Evolutionary conservation across 1,140 invertebrate genomes (phyloP), one percentile per base, ranked within the genome.

Genomic region (Brachionus angularis): DNA sequence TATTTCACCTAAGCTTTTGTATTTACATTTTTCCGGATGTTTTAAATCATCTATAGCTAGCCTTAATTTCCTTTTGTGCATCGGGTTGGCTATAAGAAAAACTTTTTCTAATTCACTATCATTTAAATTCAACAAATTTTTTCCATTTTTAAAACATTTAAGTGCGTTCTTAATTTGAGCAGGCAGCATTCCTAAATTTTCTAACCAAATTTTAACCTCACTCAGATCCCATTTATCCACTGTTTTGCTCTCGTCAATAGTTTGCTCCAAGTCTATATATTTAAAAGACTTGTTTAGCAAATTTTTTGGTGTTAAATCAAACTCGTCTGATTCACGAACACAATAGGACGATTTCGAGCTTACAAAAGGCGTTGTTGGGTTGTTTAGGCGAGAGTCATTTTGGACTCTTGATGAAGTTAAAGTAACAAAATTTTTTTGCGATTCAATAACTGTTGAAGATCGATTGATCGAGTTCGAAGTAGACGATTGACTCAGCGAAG

Each of bases 1-100:
- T 47, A 67, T 67, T 7, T 67, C 42, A 25, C 62, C 42, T 7
- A 67, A 29, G 5, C 8, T 67, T 14, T 39, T 5, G 25, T 67
- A 49, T 49, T 67, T 67, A 36, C 62, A 67, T n/a, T 67, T 67
- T 12, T 67, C 62, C 14, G 62, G 62, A 36, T 67, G 23, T 31
- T 29, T 67, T 12, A 67, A 27, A 8, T 67, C 62, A 14, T 67
- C 47, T 23, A 67, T 12, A 25, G 62, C 62, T 25, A 67, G 36
- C 23, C 29, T 46, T 27, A 67, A 23, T 33, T 67, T 67, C 21
- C 62, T 5, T 34, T 67, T 67, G 21, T 67, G 62, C 21, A 67
- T 46, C n/a, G 23, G 33, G 27, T 67, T 67, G 16, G 42, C 62
- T 18, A 67, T 47, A 33, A 34, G 62, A 23, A 67, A 67, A 8